Conservation (phyloP, 2,113 vertebrate species). For the Scophthalmus maximus region DNA sequence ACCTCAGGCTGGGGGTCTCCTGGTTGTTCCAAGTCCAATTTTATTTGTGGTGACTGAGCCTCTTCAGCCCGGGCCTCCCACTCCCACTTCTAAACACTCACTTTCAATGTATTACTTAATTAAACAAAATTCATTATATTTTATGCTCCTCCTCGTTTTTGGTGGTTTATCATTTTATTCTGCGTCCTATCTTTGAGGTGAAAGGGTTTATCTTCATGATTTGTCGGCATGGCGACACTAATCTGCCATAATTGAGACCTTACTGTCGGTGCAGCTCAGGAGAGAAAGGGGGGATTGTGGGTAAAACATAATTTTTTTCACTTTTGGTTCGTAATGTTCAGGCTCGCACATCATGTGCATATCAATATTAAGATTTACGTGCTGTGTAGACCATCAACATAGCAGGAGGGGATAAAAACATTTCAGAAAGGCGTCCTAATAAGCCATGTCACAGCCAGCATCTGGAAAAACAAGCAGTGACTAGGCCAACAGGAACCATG, state of each 20-base stretch:
- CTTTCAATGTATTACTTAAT: background rate
- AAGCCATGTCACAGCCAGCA: no score
- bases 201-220: constrained; percentile 29
- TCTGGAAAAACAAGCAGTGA: no score
- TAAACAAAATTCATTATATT: no score
- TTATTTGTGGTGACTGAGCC: background rate
- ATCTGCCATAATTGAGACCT: constrained; percentile 58
- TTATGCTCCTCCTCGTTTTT: background rate
- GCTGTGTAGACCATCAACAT: no score
- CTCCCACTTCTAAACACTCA: no score
- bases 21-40: background rate
- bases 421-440: no score
- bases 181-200: background rate
- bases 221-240: constrained; percentile 37
- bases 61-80: background rate
- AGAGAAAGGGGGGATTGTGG: no score
- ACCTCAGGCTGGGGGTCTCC: background rate
- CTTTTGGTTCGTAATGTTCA: no score
- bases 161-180: background rate
- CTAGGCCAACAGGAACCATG: background rate
- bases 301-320: no score
- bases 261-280: constrained; percentile 13
- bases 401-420: no score
- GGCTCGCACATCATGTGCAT: no score
- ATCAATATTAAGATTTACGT: no score